Base-by-base conservation (phyloP, 2,888 invertebrate genomes). In the Azorinus chamasolen region DNA sequence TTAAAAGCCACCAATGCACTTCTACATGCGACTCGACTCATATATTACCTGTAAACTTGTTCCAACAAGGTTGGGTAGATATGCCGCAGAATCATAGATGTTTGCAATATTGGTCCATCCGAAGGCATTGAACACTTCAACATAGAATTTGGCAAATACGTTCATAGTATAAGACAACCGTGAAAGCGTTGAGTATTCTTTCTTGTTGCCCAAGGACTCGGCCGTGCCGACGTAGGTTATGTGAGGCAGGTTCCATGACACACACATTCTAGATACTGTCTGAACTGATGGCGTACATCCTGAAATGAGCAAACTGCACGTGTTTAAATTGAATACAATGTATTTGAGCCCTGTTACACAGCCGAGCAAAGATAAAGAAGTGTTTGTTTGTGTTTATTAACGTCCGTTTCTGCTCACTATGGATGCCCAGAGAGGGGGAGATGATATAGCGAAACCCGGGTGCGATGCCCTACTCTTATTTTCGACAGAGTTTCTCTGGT, bases 181-280 rank as follows among this genome's bases (percentile, higher is more conserved):
- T 1, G 89, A 86, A 8, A 88, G 62, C 37, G 84, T 74, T 8
- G 83, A 82, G 70, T 77, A 89, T 46, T 82, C 59, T 0, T 32
- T 50, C 68, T 88, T 88, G 80, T 87, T 73, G 3, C 73, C 82
- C 14, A 87, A 65, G 5, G 55, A 78, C 53, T 71, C 83, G 12
- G 72, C 76, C 12, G 78, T 84, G 12, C 83, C 85, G 0, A 83
- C 75, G 6, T 85, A 85, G 6, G 84, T 87, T 50, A 87, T 79
- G 41, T 85, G 66, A 2, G 85, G 84, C 12, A 87, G 61, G 63
- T 87, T 82, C 85, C 84, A 84, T 6, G 76, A 51, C 24, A 79
- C 77, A 24, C 83, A 83, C 84, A 87, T 79, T 55, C 83, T 75
- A 1, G 77, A 78, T 32, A 85, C 61, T 10, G 75, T 75, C 63